Evolutionary conservation across 2,888 invertebrate genomes (phyloP).

Genomic region (Drymonia ruficornis): DNA sequence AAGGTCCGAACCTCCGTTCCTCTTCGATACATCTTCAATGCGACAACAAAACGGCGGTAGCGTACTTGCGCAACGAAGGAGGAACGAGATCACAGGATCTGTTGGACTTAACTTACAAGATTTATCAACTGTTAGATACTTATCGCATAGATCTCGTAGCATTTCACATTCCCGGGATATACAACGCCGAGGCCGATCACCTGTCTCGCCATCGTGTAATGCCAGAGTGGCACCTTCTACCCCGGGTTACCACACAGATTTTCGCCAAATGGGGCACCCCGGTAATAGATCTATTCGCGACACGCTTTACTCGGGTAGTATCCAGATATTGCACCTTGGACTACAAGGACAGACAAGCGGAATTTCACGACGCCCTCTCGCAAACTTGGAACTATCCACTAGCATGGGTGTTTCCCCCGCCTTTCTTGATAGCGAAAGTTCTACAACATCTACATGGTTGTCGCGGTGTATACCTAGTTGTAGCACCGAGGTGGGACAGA

Average conservation of each 20-base stretch:
- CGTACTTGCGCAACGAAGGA: neutral
- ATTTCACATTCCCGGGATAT: neutral
- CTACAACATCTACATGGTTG: conserved; percentile 1
- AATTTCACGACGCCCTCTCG: conserved; percentile 16
- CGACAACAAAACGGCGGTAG: neutral
- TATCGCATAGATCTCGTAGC: neutral
- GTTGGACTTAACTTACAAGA: neutral
- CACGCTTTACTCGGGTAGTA: neutral
- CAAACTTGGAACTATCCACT: conserved; percentile 15
- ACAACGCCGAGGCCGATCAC: neutral
- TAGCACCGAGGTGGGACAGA: conserved; percentile 22
- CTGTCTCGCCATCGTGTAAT: neutral
- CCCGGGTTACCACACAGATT: neutral
- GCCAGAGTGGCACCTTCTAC: neutral
- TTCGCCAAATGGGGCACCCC: neutral
- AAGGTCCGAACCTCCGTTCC: neutral
- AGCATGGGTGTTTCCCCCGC: conserved; percentile 24
- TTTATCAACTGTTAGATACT: neutral
- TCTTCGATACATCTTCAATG: neutral
- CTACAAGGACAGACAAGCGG: neutral
- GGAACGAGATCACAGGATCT: neutral
- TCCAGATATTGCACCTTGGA: neutral
- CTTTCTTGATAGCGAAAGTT: conserved; percentile 17
- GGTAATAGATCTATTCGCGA: conserved; percentile 5
- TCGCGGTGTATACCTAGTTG: conserved; percentile 19